Base-by-base conservation (phyloP, 1,140 invertebrate species). In the Drosophila neocordata region DNA sequence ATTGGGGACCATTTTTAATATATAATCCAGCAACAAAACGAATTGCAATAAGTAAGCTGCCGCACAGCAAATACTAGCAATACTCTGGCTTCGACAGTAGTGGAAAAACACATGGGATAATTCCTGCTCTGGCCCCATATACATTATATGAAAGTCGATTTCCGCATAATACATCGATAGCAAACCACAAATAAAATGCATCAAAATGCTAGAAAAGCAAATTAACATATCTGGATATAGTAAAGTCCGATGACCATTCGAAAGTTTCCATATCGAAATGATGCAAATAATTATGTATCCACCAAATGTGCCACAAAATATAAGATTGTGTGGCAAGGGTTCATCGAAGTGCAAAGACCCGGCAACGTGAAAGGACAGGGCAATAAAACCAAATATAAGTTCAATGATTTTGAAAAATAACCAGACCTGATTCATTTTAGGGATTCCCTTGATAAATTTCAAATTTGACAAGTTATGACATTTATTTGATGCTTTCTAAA, bases 371-470 rank as follows among this genome's bases (percentile, higher is more conserved):
- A 56, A 34, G 20, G 4, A 4, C 7, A 65, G 1, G 9, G 41
- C 61, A 7, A 4, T 1, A 2, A 27, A 9, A 34, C 24, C 66
- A 4, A 6, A 8, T 0, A 70, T 0, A 4, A 70, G 1, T 18
- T 73, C 22, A 12, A 70, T 11, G 1, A 63, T 0, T 4, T 44
- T 58, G 13, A 59, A 56, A 12, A 74, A 37, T 0, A 69, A n/a
- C 66, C 58, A 77, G 4, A 77, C 66, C 2, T 77, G 74, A 73
- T 77, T 77, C 71, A 77, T 77, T 41, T 41, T 24, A 0, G 2
- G 9, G 2, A 18, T 5, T 18, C 8, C 1, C 15, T 44, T n/a
- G 13, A 41, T 41, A 5, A 41, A 13, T 44, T 1, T 7, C 8
- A 11, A 18, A 48, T 48, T 18, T 20, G 2, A 48, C 41, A 20